These are phyloP conservation scores for Amphiduros pacificus DNA, from an alignment of 2,888 invertebrate species.

Conservation along the genomic window DNA sequence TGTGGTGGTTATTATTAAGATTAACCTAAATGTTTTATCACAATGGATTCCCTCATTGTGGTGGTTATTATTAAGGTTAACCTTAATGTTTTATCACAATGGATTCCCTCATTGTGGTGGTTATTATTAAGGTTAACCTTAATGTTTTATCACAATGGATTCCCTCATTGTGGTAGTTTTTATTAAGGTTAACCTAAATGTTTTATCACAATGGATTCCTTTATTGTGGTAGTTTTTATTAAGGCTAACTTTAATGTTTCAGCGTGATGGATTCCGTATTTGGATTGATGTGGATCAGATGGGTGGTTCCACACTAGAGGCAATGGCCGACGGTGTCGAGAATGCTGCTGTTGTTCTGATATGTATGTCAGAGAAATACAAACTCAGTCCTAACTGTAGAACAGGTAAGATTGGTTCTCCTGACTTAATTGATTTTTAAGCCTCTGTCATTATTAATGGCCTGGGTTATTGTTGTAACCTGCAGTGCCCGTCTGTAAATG, in stretches of 20 bases:
- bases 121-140: not conserved
- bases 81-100: too few relatives aligned
- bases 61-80: too few relatives aligned
- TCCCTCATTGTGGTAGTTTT: slow-evolving; percentile 41
- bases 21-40: too few relatives aligned
- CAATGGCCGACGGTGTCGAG: slow-evolving; percentile 55
- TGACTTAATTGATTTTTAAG: too few relatives aligned
- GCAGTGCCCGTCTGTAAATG: too few relatives aligned
- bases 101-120: too few relatives aligned
- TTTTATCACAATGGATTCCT: too few relatives aligned
- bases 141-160: slow-evolving; percentile 30
- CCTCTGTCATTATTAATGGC: too few relatives aligned
- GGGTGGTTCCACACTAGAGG: slow-evolving; percentile 51
- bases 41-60: too few relatives aligned
- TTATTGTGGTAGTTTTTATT: not conserved
- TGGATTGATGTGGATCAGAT: slow-evolving; percentile 57
- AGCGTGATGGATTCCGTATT: slow-evolving; percentile 39
- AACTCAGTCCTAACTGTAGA: slow-evolving; percentile 53
- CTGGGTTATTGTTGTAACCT: too few relatives aligned
- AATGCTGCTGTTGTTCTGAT: slow-evolving; percentile 49
- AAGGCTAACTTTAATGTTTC: not conserved
- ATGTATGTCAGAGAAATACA: slow-evolving; percentile 56
- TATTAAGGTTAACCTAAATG: too few relatives aligned
- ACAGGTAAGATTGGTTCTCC: slow-evolving; percentile 48
- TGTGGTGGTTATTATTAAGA: too few relatives aligned